Evolutionary conservation across 1,140 invertebrate species (phyloP).

Genomic region (Acromyrmex echinatior): DNA sequence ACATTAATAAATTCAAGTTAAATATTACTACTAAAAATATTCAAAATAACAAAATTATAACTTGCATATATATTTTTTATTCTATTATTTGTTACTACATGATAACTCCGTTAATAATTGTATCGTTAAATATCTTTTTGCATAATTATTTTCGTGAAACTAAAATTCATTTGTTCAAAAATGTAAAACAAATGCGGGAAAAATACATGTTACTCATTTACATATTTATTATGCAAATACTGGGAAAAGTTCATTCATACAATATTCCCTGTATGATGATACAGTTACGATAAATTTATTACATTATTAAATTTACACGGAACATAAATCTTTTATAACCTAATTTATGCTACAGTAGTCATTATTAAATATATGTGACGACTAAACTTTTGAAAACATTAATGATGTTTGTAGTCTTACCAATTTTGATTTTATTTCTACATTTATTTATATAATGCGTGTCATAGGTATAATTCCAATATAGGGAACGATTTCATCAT

Average conservation of each 20-base stretch:
- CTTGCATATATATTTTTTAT: not conserved
- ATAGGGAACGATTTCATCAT: not conserved
- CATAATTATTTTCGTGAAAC: not conserved
- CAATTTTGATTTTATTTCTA: not conserved
- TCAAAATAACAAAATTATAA: not conserved
- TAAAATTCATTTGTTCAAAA: not conserved
- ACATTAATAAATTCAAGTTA: not conserved
- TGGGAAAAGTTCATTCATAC: not conserved
- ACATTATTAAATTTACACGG: not conserved
- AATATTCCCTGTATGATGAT: not conserved
- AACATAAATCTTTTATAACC: not conserved
- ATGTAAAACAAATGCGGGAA: not conserved
- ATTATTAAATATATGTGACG: not conserved
- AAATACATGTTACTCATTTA: not conserved
- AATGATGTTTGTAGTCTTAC: not conserved
- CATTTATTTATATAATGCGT: not conserved
- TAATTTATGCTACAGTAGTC: too few species aligned
- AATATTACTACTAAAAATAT: not conserved
- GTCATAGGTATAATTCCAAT: not conserved
- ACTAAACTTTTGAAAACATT: not conserved
- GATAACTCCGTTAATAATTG: not conserved
- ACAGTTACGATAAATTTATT: constrained; percentile 2
- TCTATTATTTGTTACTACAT: not conserved
- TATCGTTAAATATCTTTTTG: not conserved
- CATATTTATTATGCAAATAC: constrained; percentile 12